Conservation (phyloP, 2,888 invertebrate species). For the Gastrophysa polygoni region DNA sequence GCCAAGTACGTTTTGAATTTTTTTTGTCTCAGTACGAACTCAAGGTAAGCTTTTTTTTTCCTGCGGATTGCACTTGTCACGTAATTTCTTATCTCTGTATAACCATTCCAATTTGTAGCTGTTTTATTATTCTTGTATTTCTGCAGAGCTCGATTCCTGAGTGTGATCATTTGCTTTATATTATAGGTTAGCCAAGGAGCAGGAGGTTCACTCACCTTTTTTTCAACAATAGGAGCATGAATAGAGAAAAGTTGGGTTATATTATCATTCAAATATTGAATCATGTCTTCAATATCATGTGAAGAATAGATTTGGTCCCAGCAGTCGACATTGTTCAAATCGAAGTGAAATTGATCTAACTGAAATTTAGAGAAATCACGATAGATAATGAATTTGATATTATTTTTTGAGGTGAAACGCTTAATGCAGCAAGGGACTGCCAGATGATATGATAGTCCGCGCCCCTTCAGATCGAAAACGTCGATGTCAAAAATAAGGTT, state of each 20-base stretch:
- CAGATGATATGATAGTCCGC: background rate
- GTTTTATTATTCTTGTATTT: background rate
- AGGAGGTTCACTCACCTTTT: conserved; percentile 4
- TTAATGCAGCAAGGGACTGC: background rate
- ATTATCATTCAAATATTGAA: background rate
- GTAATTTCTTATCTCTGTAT: background rate
- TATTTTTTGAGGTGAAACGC: background rate
- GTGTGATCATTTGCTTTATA: conserved; percentile 4
- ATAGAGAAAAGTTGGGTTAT: background rate
- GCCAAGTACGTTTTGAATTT: background rate
- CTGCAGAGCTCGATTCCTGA: background rate
- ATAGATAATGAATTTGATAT: background rate
- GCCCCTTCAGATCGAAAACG: background rate
- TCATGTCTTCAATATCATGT: conserved; percentile 1
- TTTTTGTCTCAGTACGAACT: background rate
- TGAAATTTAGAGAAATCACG: background rate
- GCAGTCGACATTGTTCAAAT: conserved; percentile 3
- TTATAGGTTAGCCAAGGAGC: conserved; percentile 12
- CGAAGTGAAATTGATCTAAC: background rate
- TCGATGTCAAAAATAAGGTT: background rate
- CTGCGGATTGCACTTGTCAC: background rate
- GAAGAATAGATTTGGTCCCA: conserved; percentile 1
- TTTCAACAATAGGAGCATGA: conserved; percentile 4
- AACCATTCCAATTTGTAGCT: background rate
- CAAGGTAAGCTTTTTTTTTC: conserved; percentile 9